A percentile compares a stretch with the other conserved stretches of the same genome.
phyloP scores from a whole-genome alignment of 2,888 invertebrate species.

The Abrostola triplasia region DNA sequence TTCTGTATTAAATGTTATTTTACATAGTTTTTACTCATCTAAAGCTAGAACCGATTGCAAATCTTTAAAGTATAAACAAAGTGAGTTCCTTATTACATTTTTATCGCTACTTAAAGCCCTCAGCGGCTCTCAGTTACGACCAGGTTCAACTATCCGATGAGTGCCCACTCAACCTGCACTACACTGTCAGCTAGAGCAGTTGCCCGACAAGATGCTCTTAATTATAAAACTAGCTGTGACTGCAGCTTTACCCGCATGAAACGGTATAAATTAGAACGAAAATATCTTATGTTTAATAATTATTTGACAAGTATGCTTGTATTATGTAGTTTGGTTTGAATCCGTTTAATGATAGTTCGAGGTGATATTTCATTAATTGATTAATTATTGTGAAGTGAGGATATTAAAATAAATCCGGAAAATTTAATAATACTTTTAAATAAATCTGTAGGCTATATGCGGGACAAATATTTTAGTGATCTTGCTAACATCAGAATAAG shows the following conservation, averaged over 20 bases:
- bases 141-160: conserved; percentile 22
- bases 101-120: conserved; percentile 3
- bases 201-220: conserved; percentile 22
- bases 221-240: conserved; percentile 8
- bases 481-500: too few species aligned
- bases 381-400: too few species aligned
- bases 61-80: neutral
- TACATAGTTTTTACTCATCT: too few species aligned
- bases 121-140: conserved; percentile 2
- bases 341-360: too few species aligned
- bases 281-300: neutral
- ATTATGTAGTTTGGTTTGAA: neutral
- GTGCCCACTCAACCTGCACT: conserved; percentile 22
- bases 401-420: too few species aligned
- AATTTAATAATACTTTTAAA: too few species aligned
- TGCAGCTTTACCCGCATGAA: neutral
- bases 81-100: conserved; percentile 5
- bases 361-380: too few species aligned
- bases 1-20: too few species aligned
- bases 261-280: neutral
- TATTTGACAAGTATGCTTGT: neutral
- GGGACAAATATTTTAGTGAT: too few species aligned
- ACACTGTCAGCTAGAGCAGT: conserved; percentile 13
- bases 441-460: too few species aligned
- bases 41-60: too few species aligned